Evolutionary conservation across 1,140 invertebrate species (phyloP).

Genomic region (Achatina immaculata): DNA sequence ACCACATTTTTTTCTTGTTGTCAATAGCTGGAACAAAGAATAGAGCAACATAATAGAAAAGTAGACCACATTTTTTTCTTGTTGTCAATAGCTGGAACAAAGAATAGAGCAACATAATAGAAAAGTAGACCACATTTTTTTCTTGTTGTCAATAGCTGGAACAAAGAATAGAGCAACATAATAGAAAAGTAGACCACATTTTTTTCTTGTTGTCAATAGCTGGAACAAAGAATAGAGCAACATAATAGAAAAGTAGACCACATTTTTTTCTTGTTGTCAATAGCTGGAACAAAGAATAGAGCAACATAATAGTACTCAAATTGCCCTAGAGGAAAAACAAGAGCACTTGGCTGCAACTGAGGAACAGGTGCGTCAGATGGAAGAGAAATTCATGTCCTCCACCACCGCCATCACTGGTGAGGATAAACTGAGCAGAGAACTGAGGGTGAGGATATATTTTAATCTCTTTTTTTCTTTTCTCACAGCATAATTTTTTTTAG

Average conservation of each 20-base stretch:
- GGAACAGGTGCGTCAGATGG: constrained; percentile 60
- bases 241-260: no score
- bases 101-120: background rate
- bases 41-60: no score
- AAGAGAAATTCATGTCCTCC: constrained; percentile 66
- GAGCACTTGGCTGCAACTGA: constrained; percentile 58
- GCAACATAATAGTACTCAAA: constrained; percentile 65
- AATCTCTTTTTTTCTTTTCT: no score
- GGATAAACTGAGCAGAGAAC: constrained; percentile 62
- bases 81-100: no score
- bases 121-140: background rate
- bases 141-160: background rate
- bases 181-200: background rate
- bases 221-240: background rate
- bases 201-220: background rate
- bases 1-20: no score
- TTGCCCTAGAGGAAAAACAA: constrained; percentile 65
- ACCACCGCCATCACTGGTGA: constrained; percentile 56
- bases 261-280: background rate
- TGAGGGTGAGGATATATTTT: constrained; percentile 53
- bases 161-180: background rate
- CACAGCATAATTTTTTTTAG: no score
- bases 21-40: no score
- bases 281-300: constrained; percentile 67
- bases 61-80: no score